A percentile compares a stretch with the other conserved stretches of the same genome.
Evolutionary conservation across 23 tunicate genomes (phyloP).

Genomic region (Botrylloides violaceus): DNA sequence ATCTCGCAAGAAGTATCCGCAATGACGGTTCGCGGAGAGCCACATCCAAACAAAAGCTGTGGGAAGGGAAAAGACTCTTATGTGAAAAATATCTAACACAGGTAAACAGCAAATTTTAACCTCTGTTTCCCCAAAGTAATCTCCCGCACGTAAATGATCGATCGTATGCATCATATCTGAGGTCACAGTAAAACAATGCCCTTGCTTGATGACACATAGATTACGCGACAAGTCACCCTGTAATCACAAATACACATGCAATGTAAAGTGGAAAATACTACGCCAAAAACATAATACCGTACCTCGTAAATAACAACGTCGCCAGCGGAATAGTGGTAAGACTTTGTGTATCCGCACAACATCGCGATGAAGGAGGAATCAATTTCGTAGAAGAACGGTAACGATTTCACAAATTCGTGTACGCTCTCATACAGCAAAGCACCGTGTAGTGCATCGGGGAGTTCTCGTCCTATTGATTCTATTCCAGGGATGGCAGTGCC

Average conservation of each 20-base stretch:
- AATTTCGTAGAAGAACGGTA: constrained; percentile 65
- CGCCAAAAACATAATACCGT: neutral
- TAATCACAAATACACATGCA: neutral
- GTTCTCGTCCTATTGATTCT: constrained; percentile 50
- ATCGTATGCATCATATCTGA: constrained; percentile 39
- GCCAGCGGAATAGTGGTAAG: constrained; percentile 61
- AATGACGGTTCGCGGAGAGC: constrained; percentile 73
- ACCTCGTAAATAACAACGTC: constrained; percentile 86
- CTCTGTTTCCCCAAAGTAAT: constrained; percentile 90
- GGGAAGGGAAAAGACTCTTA: too few species aligned
- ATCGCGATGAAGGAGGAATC: constrained; percentile 53
- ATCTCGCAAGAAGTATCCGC: constrained; percentile 80
- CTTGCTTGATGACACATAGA: constrained; percentile 73
- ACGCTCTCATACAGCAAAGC: constrained; percentile 68
- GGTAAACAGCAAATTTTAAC: too few species aligned
- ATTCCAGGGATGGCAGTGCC: constrained; percentile 81
- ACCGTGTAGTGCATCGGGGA: constrained; percentile 50
- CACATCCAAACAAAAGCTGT: constrained; percentile 66
- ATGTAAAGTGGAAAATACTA: neutral
- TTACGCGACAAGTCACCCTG: constrained; percentile 77
- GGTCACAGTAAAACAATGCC: constrained; percentile 73
- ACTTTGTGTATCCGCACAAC: constrained; percentile 56
- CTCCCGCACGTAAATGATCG: constrained; percentile 64
- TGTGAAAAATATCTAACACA: too few species aligned
- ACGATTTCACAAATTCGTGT: constrained; percentile 41